phyloP scores from a whole-genome alignment of 2,888 invertebrate species.

The Masnerella sp. region DNA sequence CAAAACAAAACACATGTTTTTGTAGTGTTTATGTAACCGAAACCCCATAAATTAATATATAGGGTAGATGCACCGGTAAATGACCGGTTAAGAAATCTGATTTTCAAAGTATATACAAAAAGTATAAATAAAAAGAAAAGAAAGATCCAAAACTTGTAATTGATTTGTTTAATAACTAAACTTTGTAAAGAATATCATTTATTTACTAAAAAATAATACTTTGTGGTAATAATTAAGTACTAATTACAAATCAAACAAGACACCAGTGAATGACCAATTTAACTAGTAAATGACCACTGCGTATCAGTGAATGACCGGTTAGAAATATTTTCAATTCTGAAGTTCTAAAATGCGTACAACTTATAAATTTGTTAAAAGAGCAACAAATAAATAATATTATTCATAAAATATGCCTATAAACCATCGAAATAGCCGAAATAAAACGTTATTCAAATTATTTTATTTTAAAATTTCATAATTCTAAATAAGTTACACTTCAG shows the following conservation, averaged over 20 bases:
- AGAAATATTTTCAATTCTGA: background rate
- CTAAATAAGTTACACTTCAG: background rate
- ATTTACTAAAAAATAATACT: constrained; percentile 1
- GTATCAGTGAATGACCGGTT: background rate
- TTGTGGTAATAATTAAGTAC: background rate
- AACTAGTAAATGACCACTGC: constrained; percentile 1
- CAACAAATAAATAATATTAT: background rate
- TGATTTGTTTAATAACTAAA: background rate
- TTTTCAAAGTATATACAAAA: background rate
- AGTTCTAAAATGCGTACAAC: background rate
- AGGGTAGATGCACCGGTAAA: constrained; percentile 5
- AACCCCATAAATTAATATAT: too few relatives aligned
- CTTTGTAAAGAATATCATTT: background rate
- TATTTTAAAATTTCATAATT: constrained; percentile 1
- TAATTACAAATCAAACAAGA: background rate
- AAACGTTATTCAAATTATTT: constrained; percentile 1
- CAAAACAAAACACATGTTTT: too few relatives aligned
- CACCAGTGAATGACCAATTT: constrained; percentile 16
- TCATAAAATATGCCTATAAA: background rate
- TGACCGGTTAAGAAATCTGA: constrained; percentile 8
- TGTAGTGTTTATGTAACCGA: too few relatives aligned
- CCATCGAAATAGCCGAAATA: too few relatives aligned
- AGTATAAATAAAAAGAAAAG: background rate
- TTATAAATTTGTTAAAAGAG: background rate
- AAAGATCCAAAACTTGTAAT: background rate